Conservation (phyloP, 2,797 vertebrate species). For the Chromis chromis region DNA sequence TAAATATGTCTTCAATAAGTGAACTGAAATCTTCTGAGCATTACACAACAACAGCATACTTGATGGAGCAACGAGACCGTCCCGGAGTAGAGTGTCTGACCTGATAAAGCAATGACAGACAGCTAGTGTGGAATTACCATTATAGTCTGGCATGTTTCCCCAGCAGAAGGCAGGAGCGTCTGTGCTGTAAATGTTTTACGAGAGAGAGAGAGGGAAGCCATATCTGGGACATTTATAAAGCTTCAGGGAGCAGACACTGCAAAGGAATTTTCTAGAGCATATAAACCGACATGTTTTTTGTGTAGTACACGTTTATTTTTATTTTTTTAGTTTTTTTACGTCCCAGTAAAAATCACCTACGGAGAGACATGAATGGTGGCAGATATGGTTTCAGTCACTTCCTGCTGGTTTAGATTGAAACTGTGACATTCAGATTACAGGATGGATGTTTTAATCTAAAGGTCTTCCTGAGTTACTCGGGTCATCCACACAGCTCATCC, state of each 20-base stretch:
- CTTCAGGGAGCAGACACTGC: slow-evolving; percentile 55
- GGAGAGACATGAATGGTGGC: background rate
- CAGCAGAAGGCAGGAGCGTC: slow-evolving; percentile 77
- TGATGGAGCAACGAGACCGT: slow-evolving; percentile 21
- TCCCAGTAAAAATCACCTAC: background rate
- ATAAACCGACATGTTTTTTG: slow-evolving; percentile 13
- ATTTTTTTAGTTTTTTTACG: background rate
- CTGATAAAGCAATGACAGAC: slow-evolving; percentile 53
- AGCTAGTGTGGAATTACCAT: slow-evolving; percentile 53
- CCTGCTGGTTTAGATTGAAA: background rate
- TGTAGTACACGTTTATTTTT: background rate
- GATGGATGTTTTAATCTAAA: background rate
- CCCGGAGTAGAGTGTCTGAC: slow-evolving; percentile 42
- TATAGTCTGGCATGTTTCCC: slow-evolving; percentile 71
- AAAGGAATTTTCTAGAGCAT: slow-evolving; percentile 52
- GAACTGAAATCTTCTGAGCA: background rate
- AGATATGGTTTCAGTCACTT: background rate
- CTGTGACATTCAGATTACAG: background rate
- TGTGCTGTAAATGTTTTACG: slow-evolving; percentile 83
- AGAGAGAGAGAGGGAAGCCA: slow-evolving; percentile 45
- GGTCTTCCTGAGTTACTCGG: slow-evolving; percentile 23
- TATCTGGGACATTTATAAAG: slow-evolving; percentile 72
- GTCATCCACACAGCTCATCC: slow-evolving; percentile 28
- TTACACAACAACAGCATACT: slow-evolving; percentile 12
- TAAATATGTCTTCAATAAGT: background rate